phyloP scores from a whole-genome alignment of 2,888 invertebrate species.

The Panopea generosa region DNA sequence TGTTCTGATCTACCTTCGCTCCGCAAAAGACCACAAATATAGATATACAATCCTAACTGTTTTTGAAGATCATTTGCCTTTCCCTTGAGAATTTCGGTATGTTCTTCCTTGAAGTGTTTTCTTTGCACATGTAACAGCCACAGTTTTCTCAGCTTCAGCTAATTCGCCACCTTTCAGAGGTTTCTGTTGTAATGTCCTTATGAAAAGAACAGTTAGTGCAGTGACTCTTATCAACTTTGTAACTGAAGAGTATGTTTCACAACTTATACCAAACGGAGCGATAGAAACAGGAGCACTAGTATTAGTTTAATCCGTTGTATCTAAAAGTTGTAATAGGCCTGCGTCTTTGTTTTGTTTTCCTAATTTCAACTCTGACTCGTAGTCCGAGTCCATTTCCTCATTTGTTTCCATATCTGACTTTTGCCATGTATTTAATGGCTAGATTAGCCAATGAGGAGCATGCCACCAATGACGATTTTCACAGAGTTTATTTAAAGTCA shows the following conservation, averaged over 20 bases:
- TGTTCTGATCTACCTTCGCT: slow-evolving; percentile 16
- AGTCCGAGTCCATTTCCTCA: no score
- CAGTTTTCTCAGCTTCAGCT: background rate
- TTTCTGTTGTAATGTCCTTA: slow-evolving; percentile 1
- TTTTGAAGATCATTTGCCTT: no score
- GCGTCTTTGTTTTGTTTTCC: no score
- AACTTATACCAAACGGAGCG: no score
- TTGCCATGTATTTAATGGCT: background rate
- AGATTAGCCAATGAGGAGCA: background rate
- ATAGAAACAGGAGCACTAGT: slow-evolving; percentile 13
- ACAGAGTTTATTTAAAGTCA: slow-evolving; percentile 2
- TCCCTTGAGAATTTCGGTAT: no score
- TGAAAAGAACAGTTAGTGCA: background rate
- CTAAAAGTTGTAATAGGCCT: no score
- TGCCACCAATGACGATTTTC: slow-evolving; percentile 19
- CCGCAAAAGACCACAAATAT: slow-evolving; percentile 8
- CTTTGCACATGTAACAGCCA: background rate
- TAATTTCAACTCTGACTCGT: no score
- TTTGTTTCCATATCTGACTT: no score
- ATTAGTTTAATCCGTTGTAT: no score
- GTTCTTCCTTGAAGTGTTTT: no score
- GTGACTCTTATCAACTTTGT: slow-evolving; percentile 16
- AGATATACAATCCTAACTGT: slow-evolving; percentile 9
- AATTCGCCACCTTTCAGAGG: slow-evolving; percentile 13
- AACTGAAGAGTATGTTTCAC: slow-evolving; percentile 9